A percentile compares a stretch with the other conserved stretches of the same genome.
Conservation (phyloP, 2,113 vertebrate species). For the Ceuthmochares aereus region DNA sequence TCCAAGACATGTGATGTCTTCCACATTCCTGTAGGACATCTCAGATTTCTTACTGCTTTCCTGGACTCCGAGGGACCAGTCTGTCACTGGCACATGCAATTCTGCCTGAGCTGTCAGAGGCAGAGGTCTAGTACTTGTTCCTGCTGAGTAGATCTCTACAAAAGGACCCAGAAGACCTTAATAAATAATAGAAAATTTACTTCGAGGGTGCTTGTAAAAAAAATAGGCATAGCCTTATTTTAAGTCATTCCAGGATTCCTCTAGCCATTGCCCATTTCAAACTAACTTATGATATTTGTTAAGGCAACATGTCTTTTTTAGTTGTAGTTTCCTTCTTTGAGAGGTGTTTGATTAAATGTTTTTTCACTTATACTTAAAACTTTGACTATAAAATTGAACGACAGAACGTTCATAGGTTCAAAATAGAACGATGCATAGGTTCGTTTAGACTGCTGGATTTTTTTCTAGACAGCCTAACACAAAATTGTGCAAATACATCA, state of each 20-base stretch:
- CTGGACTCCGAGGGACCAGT: not conserved
- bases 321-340: not conserved
- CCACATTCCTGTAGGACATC: slow-evolving; percentile 7
- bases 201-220: not conserved
- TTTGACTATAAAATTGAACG: not conserved
- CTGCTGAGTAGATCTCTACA: not conserved
- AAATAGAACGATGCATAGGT: not conserved
- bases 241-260: not conserved
- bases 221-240: not conserved
- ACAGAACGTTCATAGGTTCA: too few relatives aligned
- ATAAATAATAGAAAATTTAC: not conserved
- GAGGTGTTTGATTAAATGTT: not conserved
- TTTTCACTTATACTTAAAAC: not conserved
- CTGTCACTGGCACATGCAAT: accelerated
- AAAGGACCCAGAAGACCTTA: not conserved
- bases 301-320: not conserved
- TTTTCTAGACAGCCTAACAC: not conserved
- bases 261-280: not conserved
- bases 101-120: not conserved
- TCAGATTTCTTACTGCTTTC: slow-evolving; percentile 17
- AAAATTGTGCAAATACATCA: not conserved
- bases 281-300: not conserved
- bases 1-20: not conserved
- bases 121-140: not conserved
- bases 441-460: not conserved